A percentile compares a stretch with the other conserved stretches of the same genome.
Evolutionary conservation across 2,113 vertebrate species (phyloP).

Genomic region (Nibea coibor): DNA sequence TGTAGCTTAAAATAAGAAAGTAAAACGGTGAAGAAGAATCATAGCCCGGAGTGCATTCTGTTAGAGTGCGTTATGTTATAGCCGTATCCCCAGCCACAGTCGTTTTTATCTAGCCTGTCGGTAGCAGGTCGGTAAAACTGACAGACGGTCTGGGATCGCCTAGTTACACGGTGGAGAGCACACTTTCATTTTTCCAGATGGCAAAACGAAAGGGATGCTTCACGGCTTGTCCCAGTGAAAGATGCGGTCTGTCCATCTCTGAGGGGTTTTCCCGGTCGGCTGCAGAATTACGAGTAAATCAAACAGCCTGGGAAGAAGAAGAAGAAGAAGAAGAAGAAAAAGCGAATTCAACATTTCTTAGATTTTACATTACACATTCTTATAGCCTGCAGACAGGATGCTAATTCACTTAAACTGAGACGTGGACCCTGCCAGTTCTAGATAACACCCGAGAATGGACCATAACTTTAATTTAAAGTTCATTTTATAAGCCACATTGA

Average conservation of each 20-base stretch:
- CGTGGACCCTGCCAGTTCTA: not conserved
- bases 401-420: not conserved
- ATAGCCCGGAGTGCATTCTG: constrained; percentile 17
- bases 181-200: constrained; percentile 67
- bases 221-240: constrained; percentile 63
- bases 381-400: not conserved
- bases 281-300: constrained; percentile 28
- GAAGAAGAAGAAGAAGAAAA: not conserved
- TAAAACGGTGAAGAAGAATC: constrained; percentile 8
- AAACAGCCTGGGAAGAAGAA: constrained; percentile 5
- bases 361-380: not conserved
- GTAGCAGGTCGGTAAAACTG: constrained; percentile 68
- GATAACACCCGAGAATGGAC: not conserved
- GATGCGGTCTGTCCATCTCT: constrained; percentile 57
- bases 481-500: not conserved
- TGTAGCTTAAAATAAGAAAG: constrained; percentile 21
- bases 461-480: not conserved
- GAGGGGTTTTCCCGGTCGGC: constrained; percentile 47
- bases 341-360: constrained; percentile 19
- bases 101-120: constrained; percentile 49
- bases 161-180: constrained; percentile 71
- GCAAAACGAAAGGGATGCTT: constrained; percentile 67
- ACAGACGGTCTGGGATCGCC: constrained; percentile 68
- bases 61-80: constrained; percentile 50
- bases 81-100: constrained; percentile 22